A percentile compares a stretch with the other conserved stretches of the same genome.
These are phyloP conservation scores for Acipenser transmontanus DNA, from an alignment of 2,797 vertebrate species.

Conservation along the genomic window DNA sequence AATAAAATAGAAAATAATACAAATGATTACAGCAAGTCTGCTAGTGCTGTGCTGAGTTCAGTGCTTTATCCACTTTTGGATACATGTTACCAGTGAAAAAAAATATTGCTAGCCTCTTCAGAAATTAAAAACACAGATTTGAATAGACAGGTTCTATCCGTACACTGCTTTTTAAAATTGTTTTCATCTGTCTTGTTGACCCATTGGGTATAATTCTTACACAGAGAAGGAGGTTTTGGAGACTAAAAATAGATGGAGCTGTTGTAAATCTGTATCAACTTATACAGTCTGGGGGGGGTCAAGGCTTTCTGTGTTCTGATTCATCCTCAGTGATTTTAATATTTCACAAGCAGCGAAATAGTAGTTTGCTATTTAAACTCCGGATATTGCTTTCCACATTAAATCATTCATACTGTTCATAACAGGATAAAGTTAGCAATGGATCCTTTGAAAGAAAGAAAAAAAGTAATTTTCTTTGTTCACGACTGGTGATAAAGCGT, in stretches of 20 bases:
- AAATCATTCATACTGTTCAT: neutral
- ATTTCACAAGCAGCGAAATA: neutral
- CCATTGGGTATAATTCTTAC: slow-evolving; percentile 46
- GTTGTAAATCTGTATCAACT: slow-evolving; percentile 33
- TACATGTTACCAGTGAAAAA: slow-evolving; percentile 46
- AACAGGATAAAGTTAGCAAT: no score
- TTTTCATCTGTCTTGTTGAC: slow-evolving; percentile 53
- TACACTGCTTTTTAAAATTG: slow-evolving; percentile 25
- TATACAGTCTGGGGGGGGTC: slow-evolving; percentile 13
- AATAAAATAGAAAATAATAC: no score
- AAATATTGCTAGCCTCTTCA: slow-evolving; percentile 40
- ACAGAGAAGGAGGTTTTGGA: slow-evolving; percentile 34
- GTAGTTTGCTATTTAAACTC: neutral
- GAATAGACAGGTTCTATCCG: slow-evolving; percentile 37
- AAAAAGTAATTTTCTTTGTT: neutral
- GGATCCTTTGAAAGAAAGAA: no score
- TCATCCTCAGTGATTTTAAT: neutral
- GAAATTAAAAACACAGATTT: slow-evolving; percentile 30
- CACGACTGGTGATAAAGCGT: neutral
- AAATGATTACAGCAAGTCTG: neutral
- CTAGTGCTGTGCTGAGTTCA: slow-evolving; percentile 32
- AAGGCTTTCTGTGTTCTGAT: neutral
- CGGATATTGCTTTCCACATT: neutral
- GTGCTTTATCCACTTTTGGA: slow-evolving; percentile 44
- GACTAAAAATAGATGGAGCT: slow-evolving; percentile 34